Percentiles rank a stretch among this genome's conserved stretches.
Conservation (phyloP, 2,888 invertebrate species). For the Lypha dubia region DNA sequence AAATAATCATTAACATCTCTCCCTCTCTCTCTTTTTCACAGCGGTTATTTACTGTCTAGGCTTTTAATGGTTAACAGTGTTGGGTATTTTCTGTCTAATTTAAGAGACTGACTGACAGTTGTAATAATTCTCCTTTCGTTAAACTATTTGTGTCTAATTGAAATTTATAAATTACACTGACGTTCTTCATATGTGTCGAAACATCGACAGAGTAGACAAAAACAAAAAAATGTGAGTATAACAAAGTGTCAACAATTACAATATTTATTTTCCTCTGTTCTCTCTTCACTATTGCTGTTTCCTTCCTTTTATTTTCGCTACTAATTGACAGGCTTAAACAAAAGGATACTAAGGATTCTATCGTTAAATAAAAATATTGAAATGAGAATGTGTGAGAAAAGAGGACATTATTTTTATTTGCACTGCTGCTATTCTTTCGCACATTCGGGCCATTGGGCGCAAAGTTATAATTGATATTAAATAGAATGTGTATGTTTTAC, state of each 20-base stretch:
- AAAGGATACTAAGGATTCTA: slow-evolving; percentile 2
- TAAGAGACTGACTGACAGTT: not conserved
- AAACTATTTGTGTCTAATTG: slow-evolving; percentile 39
- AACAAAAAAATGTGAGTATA: not conserved
- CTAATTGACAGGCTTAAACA: slow-evolving; percentile 18
- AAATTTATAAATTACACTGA: slow-evolving; percentile 62
- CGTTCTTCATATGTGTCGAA: slow-evolving; percentile 24
- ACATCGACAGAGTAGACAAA: not conserved
- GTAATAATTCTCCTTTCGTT: not conserved
- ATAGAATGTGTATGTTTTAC: not conserved
- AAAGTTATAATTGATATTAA: slow-evolving; percentile 1
- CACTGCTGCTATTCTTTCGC: not conserved
- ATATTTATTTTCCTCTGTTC: slow-evolving; percentile 4
- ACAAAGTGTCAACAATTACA: slow-evolving; percentile 15
- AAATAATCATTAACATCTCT: not conserved
- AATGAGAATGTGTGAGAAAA: slow-evolving; percentile 5
- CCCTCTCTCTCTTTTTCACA: not conserved
- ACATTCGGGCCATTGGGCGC: not conserved
- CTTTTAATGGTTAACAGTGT: not conserved
- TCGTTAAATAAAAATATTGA: slow-evolving; percentile 7
- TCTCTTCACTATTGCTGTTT: not conserved
- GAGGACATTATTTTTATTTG: slow-evolving; percentile 14
- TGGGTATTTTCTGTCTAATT: not conserved
- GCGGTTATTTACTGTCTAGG: slow-evolving; percentile 3
- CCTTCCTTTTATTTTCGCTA: not conserved